Evolutionary conservation across 1,140 invertebrate genomes (phyloP), one percentile per base, ranked within the genome.

Genomic region (Sycophila sp.): DNA sequence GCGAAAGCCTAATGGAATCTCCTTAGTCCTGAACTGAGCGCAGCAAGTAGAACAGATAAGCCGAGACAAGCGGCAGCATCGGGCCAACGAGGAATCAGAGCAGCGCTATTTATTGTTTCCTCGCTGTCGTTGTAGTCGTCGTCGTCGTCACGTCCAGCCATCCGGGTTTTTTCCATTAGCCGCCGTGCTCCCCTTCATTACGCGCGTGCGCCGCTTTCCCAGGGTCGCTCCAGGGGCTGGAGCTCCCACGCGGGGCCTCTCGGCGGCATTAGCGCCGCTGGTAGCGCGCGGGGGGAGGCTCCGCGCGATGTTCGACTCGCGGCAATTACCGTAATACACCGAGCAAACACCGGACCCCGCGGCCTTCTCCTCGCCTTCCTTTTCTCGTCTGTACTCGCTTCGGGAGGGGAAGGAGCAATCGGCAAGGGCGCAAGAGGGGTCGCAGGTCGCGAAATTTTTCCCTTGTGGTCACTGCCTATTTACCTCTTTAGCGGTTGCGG

Each of bases 281-380:
- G 24, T 40, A 28, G 34, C 2, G 28, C 7, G 11, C 38, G 3
- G 38, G 38, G 24, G 40, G 17, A 42, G 24, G 17, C 38, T 51
- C 17, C 49, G 64, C 42, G 53, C 65, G 51, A 67, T 67, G 65
- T 67, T 67, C 53, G 53, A 58, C 65, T 78, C 76, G 77, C 65
- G 72, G 80, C 78, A 81, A 81, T 81, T 81, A 81, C 78, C 77
- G 78, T 78, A 80, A 81, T 80, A 80, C 78, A 80, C 75, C 76
- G 73, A 72, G 8, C 65, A 47, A 49, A 49, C 59, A 66, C 38
- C 51, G 51, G 26, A 24, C n/a, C n/a, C n/a, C n/a, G n/a, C 59
- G 59, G 56, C 56, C 51, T 45, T 66, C 38, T 24, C 3, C 62
- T 30, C 28, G 28, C 28, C n/a, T 55, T 55, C n/a, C 6, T 17